Evolutionary conservation across 2,113 vertebrate species (phyloP).

Genomic region (Pelusios castaneus): DNA sequence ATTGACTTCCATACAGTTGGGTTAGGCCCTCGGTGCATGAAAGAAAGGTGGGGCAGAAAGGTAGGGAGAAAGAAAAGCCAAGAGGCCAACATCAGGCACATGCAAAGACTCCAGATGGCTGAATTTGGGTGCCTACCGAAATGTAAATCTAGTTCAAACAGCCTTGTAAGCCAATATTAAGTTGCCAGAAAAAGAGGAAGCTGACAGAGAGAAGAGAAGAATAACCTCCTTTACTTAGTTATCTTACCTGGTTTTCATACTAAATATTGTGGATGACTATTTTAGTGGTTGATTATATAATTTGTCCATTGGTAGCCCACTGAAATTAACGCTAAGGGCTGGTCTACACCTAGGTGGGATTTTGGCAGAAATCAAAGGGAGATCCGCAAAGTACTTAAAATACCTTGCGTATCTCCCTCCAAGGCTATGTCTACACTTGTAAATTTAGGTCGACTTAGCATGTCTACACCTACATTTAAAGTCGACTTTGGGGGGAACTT

Average conservation of each 20-base stretch:
- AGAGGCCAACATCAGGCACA: neutral
- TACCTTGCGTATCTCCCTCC: no score
- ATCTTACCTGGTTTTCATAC: conserved; percentile 15
- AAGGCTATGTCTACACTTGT: no score
- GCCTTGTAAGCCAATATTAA: neutral
- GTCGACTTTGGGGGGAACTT: no score
- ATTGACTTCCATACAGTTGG: neutral
- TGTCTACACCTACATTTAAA: no score
- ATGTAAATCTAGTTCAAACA: neutral
- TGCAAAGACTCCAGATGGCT: neutral
- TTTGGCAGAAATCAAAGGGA: no score
- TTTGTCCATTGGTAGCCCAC: conserved; percentile 14
- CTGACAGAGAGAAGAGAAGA: neutral
- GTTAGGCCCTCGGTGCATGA: neutral
- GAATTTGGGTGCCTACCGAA: neutral
- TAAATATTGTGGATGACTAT: neutral
- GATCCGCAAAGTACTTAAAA: no score
- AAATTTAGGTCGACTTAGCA: no score
- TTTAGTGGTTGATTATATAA: no score
- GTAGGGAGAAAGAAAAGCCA: neutral
- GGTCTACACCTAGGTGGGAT: no score
- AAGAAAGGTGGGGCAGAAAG: neutral
- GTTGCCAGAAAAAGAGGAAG: conserved; percentile 25
- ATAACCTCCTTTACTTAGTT: neutral
- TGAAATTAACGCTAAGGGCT: neutral